These are phyloP conservation scores for Peribatodes rhomboidaria DNA, from an alignment of 2,888 invertebrate species.

Conservation along the genomic window DNA sequence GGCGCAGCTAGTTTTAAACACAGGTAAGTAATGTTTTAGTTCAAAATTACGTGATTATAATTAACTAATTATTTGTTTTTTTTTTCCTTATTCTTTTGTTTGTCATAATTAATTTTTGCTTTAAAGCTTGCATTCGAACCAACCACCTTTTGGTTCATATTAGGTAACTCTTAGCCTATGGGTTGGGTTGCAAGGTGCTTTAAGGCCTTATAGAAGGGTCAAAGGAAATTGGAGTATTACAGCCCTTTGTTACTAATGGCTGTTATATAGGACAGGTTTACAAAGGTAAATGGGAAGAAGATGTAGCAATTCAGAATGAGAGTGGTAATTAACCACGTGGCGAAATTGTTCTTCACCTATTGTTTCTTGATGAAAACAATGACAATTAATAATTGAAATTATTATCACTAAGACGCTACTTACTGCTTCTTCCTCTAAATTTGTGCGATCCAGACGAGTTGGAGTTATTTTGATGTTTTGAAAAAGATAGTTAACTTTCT, in stretches of 20 bases:
- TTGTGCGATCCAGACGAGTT: too few species aligned
- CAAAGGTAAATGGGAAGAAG: conserved; percentile 40
- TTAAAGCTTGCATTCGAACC: too few species aligned
- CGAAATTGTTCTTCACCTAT: background rate
- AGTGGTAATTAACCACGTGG: conserved; percentile 19
- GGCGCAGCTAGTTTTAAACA: too few species aligned
- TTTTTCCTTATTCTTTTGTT: too few species aligned
- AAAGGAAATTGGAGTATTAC: conserved; percentile 40
- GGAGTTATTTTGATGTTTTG: too few species aligned
- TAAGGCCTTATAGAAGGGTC: conserved; percentile 38
- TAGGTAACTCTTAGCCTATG: conserved; percentile 20
- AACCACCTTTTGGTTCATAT: background rate
- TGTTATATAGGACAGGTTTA: conserved; percentile 31
- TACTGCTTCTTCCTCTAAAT: too few species aligned
- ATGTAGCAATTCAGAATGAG: conserved; percentile 22
- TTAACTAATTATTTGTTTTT: too few species aligned
- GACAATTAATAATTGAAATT: background rate
- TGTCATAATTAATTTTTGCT: too few species aligned
- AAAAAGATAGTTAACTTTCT: too few species aligned
- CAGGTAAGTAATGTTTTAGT: too few species aligned
- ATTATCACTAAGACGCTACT: background rate
- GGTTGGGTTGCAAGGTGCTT: conserved; percentile 42
- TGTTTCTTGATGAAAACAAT: conserved; percentile 9
- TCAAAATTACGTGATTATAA: too few species aligned
- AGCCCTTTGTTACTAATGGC: conserved; percentile 40